Percentiles rank a stretch among this genome's conserved stretches.
phyloP scores from a whole-genome alignment of 1,140 invertebrate genomes.

The Plectus sambesii region DNA sequence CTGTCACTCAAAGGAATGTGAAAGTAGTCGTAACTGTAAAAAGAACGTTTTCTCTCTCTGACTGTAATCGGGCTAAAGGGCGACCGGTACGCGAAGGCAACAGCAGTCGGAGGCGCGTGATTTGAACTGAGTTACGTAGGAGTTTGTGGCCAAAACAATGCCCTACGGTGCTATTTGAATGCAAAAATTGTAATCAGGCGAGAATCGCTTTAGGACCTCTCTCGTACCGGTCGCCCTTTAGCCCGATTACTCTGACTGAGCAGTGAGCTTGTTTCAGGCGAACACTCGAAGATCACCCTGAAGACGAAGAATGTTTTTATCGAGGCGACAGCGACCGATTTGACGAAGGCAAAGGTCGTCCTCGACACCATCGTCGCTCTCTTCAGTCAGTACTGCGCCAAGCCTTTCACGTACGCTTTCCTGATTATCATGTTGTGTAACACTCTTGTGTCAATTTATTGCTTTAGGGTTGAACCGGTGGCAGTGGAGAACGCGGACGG shows the following conservation, averaged over 20 bases:
- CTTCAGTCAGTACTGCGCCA: constrained; percentile 78
- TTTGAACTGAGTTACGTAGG: too few species aligned
- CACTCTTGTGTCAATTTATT: background rate
- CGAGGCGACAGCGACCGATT: constrained; percentile 89
- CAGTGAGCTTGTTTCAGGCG: constrained; percentile 54
- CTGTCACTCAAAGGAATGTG: background rate
- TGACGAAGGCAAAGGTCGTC: constrained; percentile 67
- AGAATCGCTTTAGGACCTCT: too few species aligned
- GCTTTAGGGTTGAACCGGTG: constrained; percentile 61
- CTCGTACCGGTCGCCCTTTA: too few species aligned
- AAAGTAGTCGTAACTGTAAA: background rate
- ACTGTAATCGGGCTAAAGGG: too few species aligned
- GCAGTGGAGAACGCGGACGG: constrained; percentile 58
- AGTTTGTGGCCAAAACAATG: too few species aligned
- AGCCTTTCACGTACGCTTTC: constrained; percentile 57
- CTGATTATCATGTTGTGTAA: background rate
- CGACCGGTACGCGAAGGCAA: too few species aligned
- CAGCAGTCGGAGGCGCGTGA: too few species aligned
- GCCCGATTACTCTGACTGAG: too few species aligned
- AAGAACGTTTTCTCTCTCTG: background rate
- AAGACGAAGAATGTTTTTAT: constrained; percentile 95
- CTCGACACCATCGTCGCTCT: constrained; percentile 87
- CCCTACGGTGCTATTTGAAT: too few species aligned
- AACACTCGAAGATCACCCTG: constrained; percentile 86
- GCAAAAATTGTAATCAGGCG: too few species aligned